Percentiles rank a stretch among this genome's conserved stretches.
phyloP scores from a whole-genome alignment of 2,888 invertebrate genomes.

The Acleris holmiana region DNA sequence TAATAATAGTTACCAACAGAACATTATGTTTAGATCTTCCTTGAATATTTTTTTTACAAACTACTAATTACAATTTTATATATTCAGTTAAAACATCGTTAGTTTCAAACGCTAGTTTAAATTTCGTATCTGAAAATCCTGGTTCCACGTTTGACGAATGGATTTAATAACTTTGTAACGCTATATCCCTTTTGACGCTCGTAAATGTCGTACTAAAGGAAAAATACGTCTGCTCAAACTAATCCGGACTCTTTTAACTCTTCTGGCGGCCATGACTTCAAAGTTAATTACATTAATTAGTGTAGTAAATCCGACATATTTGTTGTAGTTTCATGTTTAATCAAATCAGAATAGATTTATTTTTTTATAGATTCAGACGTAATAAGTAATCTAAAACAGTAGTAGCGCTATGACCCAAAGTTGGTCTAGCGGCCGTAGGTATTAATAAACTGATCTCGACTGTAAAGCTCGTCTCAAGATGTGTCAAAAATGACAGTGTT shows the following conservation, averaged over 20 bases:
- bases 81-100: neutral
- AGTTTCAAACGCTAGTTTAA: neutral
- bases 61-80: neutral
- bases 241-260: conserved; percentile 25
- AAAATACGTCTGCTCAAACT: conserved; percentile 31
- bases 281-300: neutral
- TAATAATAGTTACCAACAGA: conserved; percentile 33
- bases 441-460: no score
- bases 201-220: conserved; percentile 32
- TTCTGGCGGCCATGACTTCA: conserved; percentile 11
- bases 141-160: conserved; percentile 15
- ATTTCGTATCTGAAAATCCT: neutral
- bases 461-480: no score
- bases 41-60: conserved; percentile 36
- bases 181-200: conserved; percentile 34
- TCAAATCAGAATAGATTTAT: no score
- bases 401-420: no score
- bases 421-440: no score
- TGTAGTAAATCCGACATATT: no score
- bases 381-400: no score
- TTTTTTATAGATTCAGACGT: no score
- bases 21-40: conserved; percentile 44
- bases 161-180: conserved; percentile 8
- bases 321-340: no score
- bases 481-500: no score